Base-by-base conservation (phyloP, 2,888 invertebrate genomes). In the Hydraecia micacea region DNA sequence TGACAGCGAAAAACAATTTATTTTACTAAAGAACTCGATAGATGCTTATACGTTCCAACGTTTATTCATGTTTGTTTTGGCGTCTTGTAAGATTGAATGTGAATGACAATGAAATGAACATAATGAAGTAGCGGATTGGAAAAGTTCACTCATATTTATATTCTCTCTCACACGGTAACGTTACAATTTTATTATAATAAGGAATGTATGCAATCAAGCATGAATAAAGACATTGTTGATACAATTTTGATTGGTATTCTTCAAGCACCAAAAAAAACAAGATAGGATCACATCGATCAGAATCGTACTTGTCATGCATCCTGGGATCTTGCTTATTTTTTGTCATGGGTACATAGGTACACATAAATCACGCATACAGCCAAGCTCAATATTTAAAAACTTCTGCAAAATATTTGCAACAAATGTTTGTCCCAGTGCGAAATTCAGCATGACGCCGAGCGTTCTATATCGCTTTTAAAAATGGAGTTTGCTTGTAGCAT, bases 71-170 rank as follows among this genome's bases (percentile, higher is more conserved):
- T 60, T 66, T 69, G 8, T 77, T 36, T 65, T 55, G 49, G 73
- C 46, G 71, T 67, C 36, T 72, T 73, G 46, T 69, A 28, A 28
- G 28, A 28, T 58, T 15, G 25, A 49, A 70, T 39, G 28, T 32
- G 52, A 32, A 74, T 74, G 63, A 72, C 58, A 79, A 66, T 65
- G n/a, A 36, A 73, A 60, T 67, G 52, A 71, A 75, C 63, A 42
- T 32, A 28, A 28, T 11, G n/a, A 18, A 42, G 36, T 28, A 69
- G 6, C 60, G 32, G 15, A 5, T 58, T 63, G 75, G 42, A 83
- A 73, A 32, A 32, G 15, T 70, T 83, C n/a, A 69, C n/a, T 21
- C 28, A 28, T 72, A 67, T 79, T 67, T 81, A 67, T 62, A 71
- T 65, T 11, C 58, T 18, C 1, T 68, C 32, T 55, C 18, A 25